phyloP scores from a whole-genome alignment of 2,797 vertebrate genomes.

The Monodelphis domestica region DNA sequence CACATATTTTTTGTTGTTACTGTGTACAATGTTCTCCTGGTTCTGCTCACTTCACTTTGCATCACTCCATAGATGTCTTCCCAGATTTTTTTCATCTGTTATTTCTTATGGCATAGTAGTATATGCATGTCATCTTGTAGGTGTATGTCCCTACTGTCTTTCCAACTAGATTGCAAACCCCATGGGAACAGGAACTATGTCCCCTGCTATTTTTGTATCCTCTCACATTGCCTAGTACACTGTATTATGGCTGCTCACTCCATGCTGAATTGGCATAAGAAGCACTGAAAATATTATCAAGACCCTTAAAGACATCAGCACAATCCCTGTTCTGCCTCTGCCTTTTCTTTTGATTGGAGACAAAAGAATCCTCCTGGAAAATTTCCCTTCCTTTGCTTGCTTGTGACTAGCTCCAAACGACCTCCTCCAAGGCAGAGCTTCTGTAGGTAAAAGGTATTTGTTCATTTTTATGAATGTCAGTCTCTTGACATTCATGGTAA shows the following conservation, averaged over 20 bases:
- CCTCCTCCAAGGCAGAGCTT: conserved; percentile 76
- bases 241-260: conserved; percentile 62
- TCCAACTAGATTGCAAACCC: conserved; percentile 31
- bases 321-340: conserved; percentile 74
- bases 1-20: too few relatives aligned
- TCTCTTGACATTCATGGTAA: conserved; percentile 84
- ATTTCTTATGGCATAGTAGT: too few relatives aligned
- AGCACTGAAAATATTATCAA: conserved; percentile 80
- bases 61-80: too few relatives aligned
- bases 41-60: too few relatives aligned
- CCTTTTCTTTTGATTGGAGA: conserved; percentile 71
- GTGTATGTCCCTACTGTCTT: not conserved
- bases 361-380: conserved; percentile 73
- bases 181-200: conserved; percentile 30
- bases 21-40: too few relatives aligned
- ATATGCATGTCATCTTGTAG: not conserved
- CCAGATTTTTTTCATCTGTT: too few relatives aligned
- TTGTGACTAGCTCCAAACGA: conserved; percentile 75
- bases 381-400: conserved; percentile 62
- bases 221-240: conserved; percentile 31
- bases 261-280: conserved; percentile 76
- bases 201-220: conserved; percentile 50
- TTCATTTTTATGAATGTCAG: conserved; percentile 85
- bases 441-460: conserved; percentile 83
- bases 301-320: conserved; percentile 72